These are phyloP conservation scores for Ophion ventricosus DNA, from an alignment of 2,888 invertebrate genomes.

Conservation along the genomic window DNA sequence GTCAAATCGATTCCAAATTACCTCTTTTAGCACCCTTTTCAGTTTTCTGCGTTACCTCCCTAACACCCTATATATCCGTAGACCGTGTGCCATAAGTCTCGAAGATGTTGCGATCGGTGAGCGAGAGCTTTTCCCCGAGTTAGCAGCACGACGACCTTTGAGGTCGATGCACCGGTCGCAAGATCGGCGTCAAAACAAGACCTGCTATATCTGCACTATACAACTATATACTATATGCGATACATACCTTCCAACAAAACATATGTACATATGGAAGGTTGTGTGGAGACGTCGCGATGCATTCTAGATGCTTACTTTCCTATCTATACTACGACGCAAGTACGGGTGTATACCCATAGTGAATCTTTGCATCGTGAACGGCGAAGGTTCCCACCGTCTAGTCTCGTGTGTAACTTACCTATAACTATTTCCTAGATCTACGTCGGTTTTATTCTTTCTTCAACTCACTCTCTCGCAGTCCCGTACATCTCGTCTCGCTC, in stretches of 20 bases:
- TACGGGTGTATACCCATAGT: slow-evolving; percentile 68
- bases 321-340: slow-evolving; percentile 30
- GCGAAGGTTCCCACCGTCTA: slow-evolving; percentile 82
- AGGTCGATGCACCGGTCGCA: slow-evolving; percentile 81
- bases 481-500: slow-evolving; percentile 59
- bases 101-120: neutral
- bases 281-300: slow-evolving; percentile 63
- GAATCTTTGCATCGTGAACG: slow-evolving; percentile 59
- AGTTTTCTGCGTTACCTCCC: no score
- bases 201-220: slow-evolving; percentile 68
- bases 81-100: slow-evolving; percentile 24
- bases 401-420: slow-evolving; percentile 70
- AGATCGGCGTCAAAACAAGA: slow-evolving; percentile 80
- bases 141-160: slow-evolving; percentile 81
- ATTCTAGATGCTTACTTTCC: slow-evolving; percentile 65
- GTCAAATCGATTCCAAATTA: no score
- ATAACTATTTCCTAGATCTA: slow-evolving; percentile 63
- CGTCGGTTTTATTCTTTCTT: slow-evolving; percentile 62
- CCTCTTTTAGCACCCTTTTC: no score
- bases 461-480: slow-evolving; percentile 52
- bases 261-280: slow-evolving; percentile 17
- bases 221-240: slow-evolving; percentile 7
- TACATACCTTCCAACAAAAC: slow-evolving; percentile 12
- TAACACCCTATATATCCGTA: slow-evolving; percentile 7
- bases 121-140: slow-evolving; percentile 68